Conservation (phyloP, 2,113 vertebrate genomes). For the Candoia aspera region DNA sequence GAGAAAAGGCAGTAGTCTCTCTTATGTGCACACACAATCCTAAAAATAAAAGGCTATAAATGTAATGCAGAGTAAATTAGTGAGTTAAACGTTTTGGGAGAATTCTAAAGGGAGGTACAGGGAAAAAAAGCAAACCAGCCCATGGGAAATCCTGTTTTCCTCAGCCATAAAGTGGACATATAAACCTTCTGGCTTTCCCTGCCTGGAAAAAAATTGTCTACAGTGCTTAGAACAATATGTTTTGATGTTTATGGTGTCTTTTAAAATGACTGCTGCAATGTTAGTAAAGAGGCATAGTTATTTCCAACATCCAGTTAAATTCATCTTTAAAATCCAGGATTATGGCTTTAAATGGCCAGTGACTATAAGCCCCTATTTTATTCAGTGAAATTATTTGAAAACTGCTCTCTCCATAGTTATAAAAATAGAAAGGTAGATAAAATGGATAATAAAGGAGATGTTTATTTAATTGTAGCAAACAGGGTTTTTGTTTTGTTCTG, state of each 20-base stretch:
- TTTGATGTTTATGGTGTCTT: constrained; percentile 62
- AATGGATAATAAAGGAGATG: background rate
- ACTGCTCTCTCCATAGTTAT: constrained; percentile 42
- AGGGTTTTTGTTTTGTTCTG: background rate
- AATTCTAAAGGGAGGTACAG: constrained; percentile 46
- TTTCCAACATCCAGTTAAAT: constrained; percentile 28
- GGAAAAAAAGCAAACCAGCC: constrained; percentile 59
- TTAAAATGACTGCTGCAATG: constrained; percentile 13
- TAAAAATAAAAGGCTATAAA: constrained; percentile 47
- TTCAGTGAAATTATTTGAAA: constrained; percentile 55
- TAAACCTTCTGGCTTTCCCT: constrained; percentile 48
- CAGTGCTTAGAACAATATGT: constrained; percentile 56
- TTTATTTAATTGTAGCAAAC: constrained; percentile 42
- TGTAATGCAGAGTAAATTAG: constrained; percentile 33
- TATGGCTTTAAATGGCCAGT: background rate
- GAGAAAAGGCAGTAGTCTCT: background rate
- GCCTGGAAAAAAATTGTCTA: constrained; percentile 64
- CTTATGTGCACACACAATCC: fast-evolving
- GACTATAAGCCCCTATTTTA: constrained; percentile 25
- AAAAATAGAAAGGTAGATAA: background rate
- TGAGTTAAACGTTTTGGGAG: constrained; percentile 55
- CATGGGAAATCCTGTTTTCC: constrained; percentile 55
- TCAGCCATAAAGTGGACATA: constrained; percentile 62
- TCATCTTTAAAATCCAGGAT: constrained; percentile 35
- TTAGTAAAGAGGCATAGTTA: constrained; percentile 14